Base-by-base conservation (phyloP, 2,888 invertebrate species). In the Cheilosia scutellata region DNA sequence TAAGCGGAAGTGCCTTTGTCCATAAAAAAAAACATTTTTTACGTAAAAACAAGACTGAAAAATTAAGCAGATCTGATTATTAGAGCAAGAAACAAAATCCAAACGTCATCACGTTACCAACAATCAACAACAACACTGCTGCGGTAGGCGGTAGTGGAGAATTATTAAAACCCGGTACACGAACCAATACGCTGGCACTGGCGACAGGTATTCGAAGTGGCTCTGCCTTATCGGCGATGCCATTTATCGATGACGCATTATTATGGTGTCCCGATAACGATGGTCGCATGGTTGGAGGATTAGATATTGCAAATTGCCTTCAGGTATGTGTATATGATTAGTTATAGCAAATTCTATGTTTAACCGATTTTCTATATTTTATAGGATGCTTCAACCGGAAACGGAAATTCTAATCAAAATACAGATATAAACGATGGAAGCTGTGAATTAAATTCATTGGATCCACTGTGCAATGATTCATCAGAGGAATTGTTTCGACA, bases 181-280 rank as follows among this genome's bases (percentile, higher is more conserved):
- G 88, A 88, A 88, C 42, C 83, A 79, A 79, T 90, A 92, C 91
- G 90, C 92, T 92, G 92, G 92, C 92, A 92, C 90, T 91, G 88
- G 89, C 89, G 89, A 91, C 92, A 89, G 91, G 91, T 88, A 91
- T 92, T 89, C 91, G 92, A 87, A 91, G 92, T 92, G 92, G 92
- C 91, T 91, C 92, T 91, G 92, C 92, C 91, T 90, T 91, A 89
- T 91, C 95, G 95, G 95, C 96, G 94, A 97, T 97, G 97, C 97
- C 97, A 94, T 98, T 97, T 95, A 97, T 98, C 94, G 97, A 98
- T 94, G 97, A 98, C 95, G 97, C 98, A 93, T 95, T 97, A 90
- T 94, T 96, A 92, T 98, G 98, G 98, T 96, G 97, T 94, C 97
- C 97, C 91, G 97, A 97, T 94, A 97, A 97, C 94, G 97, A 97